Evolutionary conservation across 1,140 invertebrate genomes (phyloP), one percentile per base, ranked within the genome.

Genomic region (Meloidogyne chitwoodi): DNA sequence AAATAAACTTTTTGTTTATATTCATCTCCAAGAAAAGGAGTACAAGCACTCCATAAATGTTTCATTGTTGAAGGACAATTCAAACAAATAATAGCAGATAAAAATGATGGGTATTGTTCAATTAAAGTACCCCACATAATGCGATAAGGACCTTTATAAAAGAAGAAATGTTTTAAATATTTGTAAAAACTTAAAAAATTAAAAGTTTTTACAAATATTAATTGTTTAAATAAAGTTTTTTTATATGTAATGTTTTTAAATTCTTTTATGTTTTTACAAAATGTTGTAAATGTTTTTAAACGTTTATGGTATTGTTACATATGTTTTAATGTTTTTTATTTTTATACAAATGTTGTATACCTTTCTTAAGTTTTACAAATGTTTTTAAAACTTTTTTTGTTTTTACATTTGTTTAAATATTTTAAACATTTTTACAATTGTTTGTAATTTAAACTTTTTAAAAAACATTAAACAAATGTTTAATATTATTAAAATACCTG

Each of bases 61-160:
- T 68, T 80, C 71, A 80, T 80, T 64, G 77, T 77, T 3, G 62
- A 48, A 29, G 79, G 66, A 34, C 79, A 62, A 73, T 80, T 79
- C 3, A 80, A 38, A 29, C 74, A 61, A 27, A 80, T 19, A 48
- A 80, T 74, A 29, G 79, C 38, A 24, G 27, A 31, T 24, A 80
- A 69, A 24, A 80, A 31, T 63, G 29, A 74, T 12, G 79, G 72
- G 29, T 80, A 80, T 73, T 80, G 79, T 56, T 80, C 79, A 19
- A 80, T 65, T 22, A 80, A 24, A 31, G 76, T 80, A 29, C 79
- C 79, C 79, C 79, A 80, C 38, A 80, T 61, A 31, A 80, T 80
- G 12, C 79, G 65, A 44, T 80, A 80, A 12, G 79, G 63, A 12
- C 79, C 78, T 80, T 61, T 12, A 63, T 16, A 64, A 0, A 22